phyloP scores from a whole-genome alignment of 2,113 vertebrate genomes.

The Calidris pugnax region DNA sequence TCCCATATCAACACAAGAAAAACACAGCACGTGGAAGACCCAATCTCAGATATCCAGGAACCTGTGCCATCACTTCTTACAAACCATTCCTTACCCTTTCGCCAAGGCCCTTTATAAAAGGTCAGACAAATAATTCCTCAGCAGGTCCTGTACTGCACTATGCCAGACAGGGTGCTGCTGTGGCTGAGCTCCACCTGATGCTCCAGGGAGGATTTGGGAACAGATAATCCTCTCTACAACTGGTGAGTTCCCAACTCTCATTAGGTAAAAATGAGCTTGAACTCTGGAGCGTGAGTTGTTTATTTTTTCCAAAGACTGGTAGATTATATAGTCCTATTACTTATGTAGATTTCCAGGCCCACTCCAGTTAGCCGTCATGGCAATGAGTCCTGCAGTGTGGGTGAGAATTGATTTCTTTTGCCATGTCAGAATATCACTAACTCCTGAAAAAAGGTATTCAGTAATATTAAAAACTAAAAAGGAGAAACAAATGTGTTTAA shows the following conservation, averaged over 20 bases:
- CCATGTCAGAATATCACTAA: background rate
- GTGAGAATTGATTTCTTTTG: background rate
- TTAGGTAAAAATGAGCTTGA: background rate
- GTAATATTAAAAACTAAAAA: background rate
- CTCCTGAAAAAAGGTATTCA: background rate
- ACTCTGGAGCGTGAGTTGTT: background rate
- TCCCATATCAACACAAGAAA: background rate
- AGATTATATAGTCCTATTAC: background rate
- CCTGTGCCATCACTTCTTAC: background rate
- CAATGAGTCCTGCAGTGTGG: background rate
- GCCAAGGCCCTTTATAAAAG: background rate
- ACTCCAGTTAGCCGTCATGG: background rate
- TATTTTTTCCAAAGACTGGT: background rate
- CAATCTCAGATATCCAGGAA: background rate
- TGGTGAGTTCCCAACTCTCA: background rate
- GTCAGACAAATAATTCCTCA: background rate
- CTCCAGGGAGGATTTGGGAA: background rate
- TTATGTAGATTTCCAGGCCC: background rate
- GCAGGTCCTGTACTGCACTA: fast-evolving
- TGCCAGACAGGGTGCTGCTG: background rate
- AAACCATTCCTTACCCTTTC: background rate
- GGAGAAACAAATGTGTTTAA: background rate
- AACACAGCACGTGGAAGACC: background rate
- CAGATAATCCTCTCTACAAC: background rate
- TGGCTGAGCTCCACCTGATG: background rate